Conservation (phyloP, 1,140 invertebrate genomes). For the Drosophila elegans region DNA sequence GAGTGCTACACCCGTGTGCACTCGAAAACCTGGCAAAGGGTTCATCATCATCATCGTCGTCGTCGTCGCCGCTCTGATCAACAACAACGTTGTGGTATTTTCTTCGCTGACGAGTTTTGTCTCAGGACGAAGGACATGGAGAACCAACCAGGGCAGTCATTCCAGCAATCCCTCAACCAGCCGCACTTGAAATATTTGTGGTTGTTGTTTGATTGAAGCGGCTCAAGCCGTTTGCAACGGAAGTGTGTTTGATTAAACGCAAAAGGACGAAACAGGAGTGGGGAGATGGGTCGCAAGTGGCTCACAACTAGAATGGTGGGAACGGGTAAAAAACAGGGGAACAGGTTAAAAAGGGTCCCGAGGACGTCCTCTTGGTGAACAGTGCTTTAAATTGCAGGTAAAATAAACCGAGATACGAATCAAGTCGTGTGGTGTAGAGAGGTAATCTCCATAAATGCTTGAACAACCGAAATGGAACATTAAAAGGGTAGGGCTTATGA, state of each 20-base stretch:
- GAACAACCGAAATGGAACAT: neutral
- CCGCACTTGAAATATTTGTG: conserved; percentile 79
- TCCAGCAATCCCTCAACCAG: conserved; percentile 60
- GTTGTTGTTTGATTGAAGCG: conserved; percentile 81
- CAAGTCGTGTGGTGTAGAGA: neutral
- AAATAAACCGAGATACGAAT: conserved; percentile 1
- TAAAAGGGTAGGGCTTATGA: neutral
- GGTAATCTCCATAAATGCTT: conserved; percentile 4
- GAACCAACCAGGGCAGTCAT: conserved; percentile 21
- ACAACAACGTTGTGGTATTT: conserved; percentile 72
- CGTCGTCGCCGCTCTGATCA: conserved; percentile 39
- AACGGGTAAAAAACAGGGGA: conserved; percentile 9
- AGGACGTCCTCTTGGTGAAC: conserved; percentile 16
- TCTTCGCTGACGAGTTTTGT: conserved; percentile 77
- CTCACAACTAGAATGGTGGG: conserved; percentile 20
- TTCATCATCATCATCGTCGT: conserved; percentile 61
- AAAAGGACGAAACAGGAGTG: conserved; percentile 59
- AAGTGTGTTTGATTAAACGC: conserved; percentile 82
- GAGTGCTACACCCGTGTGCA: conserved; percentile 63
- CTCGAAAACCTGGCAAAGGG: conserved; percentile 72
- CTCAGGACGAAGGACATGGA: conserved; percentile 37
- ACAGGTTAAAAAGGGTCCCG: conserved; percentile 35
- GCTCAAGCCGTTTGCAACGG: conserved; percentile 80
- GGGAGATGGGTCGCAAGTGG: conserved; percentile 15
- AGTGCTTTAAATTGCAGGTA: conserved; percentile 65